Percentiles rank a stretch among this genome's conserved stretches.
phyloP scores from a whole-genome alignment of 2,888 invertebrate species.

The Resseliella maxima region DNA sequence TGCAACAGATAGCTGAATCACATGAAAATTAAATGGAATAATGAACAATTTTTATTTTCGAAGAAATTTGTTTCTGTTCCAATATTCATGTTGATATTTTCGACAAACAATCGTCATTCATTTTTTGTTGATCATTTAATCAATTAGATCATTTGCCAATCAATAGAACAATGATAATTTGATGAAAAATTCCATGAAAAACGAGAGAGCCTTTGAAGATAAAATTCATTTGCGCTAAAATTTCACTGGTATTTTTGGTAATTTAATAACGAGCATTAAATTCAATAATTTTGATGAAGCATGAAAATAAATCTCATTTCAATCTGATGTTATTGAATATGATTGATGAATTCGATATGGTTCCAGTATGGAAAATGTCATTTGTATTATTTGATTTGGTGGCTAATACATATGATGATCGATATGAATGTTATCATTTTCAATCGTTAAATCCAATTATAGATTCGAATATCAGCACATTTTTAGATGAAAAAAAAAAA shows the following conservation, averaged over 20 bases:
- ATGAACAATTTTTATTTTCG: not conserved
- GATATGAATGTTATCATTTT: constrained; percentile 6
- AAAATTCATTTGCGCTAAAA: not conserved
- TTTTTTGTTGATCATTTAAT: not conserved
- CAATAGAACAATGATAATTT: constrained; percentile 23
- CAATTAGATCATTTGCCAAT: not conserved
- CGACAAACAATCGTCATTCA: not conserved
- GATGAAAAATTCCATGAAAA: not conserved
- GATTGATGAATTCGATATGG: constrained; percentile 34
- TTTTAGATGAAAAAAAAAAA: not conserved
- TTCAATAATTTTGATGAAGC: not conserved
- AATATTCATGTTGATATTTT: not conserved
- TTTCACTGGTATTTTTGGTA: not conserved
- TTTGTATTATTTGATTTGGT: not conserved
- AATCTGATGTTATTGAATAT: constrained; percentile 3
- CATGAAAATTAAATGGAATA: too few relatives aligned
- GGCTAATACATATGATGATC: not conserved
- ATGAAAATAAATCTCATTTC: constrained; percentile 7
- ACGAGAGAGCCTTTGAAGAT: too few relatives aligned
- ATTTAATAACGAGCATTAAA: not conserved
- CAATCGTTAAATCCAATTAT: constrained; percentile 2
- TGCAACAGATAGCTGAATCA: constrained; percentile 1
- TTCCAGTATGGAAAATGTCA: not conserved
- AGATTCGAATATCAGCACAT: not conserved
- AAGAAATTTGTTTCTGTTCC: too few relatives aligned